Conservation (phyloP, 2,888 invertebrate species). For the Timema cristinae region DNA sequence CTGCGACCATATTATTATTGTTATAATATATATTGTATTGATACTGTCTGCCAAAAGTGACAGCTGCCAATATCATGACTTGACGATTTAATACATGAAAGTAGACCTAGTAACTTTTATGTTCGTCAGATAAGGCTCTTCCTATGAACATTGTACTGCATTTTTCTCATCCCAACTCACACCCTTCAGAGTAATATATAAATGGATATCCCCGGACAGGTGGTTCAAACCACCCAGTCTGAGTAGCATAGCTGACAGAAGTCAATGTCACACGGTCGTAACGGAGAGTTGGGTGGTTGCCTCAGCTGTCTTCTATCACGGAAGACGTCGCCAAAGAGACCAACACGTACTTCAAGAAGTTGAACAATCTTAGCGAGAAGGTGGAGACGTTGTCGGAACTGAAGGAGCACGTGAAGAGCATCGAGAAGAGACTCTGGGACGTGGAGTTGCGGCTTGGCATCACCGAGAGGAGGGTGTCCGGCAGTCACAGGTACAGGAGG, state of each 20-base stretch:
- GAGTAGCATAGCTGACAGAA: background rate
- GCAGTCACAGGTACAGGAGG: background rate
- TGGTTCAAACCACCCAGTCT: background rate
- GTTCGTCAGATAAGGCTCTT: no score
- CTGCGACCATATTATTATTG: no score
- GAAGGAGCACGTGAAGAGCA: constrained; percentile 3
- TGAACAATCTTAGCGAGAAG: background rate
- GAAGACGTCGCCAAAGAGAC: constrained; percentile 52
- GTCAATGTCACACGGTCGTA: background rate
- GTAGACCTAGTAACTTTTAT: no score
- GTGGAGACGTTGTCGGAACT: background rate
- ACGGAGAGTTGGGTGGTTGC: no score
- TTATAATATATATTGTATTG: no score
- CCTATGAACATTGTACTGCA: no score
- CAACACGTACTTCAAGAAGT: background rate
- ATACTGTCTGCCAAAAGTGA: no score
- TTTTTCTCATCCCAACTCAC: no score
- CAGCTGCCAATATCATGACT: no score
- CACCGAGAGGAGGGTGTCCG: constrained; percentile 15
- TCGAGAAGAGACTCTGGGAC: constrained; percentile 23
- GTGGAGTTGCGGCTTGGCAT: constrained; percentile 16
- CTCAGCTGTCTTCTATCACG: constrained; percentile 52
- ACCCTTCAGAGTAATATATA: no score
- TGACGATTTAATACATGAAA: no score
- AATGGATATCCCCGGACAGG: background rate